phyloP scores from a whole-genome alignment of 2,888 invertebrate genomes.

The Melinaea marsaeus region DNA sequence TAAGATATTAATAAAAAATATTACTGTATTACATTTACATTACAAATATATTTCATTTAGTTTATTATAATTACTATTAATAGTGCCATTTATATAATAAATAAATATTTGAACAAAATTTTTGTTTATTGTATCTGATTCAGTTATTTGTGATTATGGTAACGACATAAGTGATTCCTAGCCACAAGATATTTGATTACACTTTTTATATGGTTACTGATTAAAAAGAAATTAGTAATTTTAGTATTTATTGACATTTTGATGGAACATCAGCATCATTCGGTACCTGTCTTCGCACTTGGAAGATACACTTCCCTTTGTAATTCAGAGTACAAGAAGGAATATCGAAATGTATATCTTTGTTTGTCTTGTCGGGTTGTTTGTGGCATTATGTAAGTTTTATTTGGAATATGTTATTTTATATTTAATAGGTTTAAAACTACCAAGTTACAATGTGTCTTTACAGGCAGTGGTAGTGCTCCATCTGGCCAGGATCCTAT shows the following conservation, averaged over 20 bases:
- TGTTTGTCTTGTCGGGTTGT: constrained; percentile 3
- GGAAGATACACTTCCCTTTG: neutral
- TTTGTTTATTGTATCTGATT: neutral
- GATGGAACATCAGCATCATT: neutral
- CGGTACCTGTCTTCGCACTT: neutral
- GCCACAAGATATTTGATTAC: constrained; percentile 7
- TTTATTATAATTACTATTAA: constrained; percentile 9
- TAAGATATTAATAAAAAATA: neutral
- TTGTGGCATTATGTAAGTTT: constrained; percentile 23
- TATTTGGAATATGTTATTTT: neutral
- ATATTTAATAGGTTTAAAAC: no score
- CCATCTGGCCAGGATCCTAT: constrained; percentile 10
- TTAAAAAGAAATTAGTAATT: constrained; percentile 19
- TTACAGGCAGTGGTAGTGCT: constrained; percentile 8
- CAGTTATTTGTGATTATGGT: constrained; percentile 2
- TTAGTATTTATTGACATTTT: neutral
- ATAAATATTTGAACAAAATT: constrained; percentile 8
- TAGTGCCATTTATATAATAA: constrained; percentile 23
- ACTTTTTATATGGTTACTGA: constrained; percentile 6
- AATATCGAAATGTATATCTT: constrained; percentile 9
- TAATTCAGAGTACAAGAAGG: neutral
- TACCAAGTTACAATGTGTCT: neutral
- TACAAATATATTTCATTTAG: neutral
- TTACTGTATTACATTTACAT: constrained; percentile 5
- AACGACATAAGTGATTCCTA: constrained; percentile 9